Base-by-base conservation (phyloP, 2,797 vertebrate species). In the Monodelphis domestica region DNA sequence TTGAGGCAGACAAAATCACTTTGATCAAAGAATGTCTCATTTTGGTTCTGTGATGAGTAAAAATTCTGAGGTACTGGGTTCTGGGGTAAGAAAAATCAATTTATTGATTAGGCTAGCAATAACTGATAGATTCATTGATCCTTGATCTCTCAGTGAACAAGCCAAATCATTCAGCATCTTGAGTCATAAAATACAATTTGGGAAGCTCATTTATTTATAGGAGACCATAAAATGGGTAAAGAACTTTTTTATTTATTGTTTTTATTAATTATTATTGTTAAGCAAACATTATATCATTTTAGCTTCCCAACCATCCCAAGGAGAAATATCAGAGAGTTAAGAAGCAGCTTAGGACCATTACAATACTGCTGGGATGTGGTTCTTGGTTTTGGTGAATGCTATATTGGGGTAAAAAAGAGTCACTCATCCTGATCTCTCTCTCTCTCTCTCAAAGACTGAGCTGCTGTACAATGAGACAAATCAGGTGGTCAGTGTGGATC, bases 371-470 rank as follows among this genome's bases (percentile, higher is more conserved):
- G 38, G 2, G 70, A 45, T 78, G 38, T 78, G 38, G 63, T 78
- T 78, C 21, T 78, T 45, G 45, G 70, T 70, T 3, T 45, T 45
- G 21, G 21, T 26, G 38, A 78, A 9, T 45, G 17, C 38, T 78
- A 78, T 4, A 24, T 78, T 45, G 24, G 38, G 70, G 70, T 21
- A 89, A 93, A 54, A n/a, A 12, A 4, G 29, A 55, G 0, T 50
- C 52, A 90, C 56, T 96, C 89, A 97, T 38, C 12, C 12, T 88
- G 52, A 53, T 38, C 53, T 93, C n/a, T 53, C 93, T 95, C 11
- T 88, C 12, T 93, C 93, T 95, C 54, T 91, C n/a, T n/a, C n/a
- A n/a, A 97, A 70, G 98, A 95, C 94, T 50, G 88, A 30, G 51
- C 88, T 63, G 3, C 28, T 15, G 93, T 91, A 97, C 52, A 53